Conservation (phyloP, 2,888 invertebrate species). For the Microchrysa polita region DNA sequence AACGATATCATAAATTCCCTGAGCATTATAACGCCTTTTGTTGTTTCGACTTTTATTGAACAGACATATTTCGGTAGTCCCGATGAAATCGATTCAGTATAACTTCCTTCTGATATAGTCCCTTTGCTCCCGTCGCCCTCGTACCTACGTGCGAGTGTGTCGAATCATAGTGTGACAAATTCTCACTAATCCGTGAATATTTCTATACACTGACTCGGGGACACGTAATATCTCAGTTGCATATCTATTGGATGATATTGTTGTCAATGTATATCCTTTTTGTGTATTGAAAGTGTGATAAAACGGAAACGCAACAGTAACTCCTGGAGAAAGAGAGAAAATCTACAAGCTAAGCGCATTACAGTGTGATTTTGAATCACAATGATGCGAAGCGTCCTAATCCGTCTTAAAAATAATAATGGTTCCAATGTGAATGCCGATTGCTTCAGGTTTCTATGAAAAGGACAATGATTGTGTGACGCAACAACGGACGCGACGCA, state of each 20-base stretch:
- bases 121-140: no score
- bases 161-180: slow-evolving; percentile 25
- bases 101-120: no score
- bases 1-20: neutral
- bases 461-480: no score
- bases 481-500: no score
- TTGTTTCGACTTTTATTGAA: neutral
- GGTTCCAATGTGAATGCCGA: no score
- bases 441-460: no score
- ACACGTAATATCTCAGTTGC: no score
- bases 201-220: neutral
- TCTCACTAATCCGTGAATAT: slow-evolving; percentile 33
- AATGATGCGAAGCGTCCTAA: slow-evolving; percentile 10
- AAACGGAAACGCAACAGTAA: slow-evolving; percentile 19
- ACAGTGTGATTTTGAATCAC: slow-evolving; percentile 17
- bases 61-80: neutral
- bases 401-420: slow-evolving; percentile 35
- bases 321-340: no score
- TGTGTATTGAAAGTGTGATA: slow-evolving; percentile 34
- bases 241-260: neutral
- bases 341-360: slow-evolving; percentile 44
- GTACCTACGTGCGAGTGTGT: no score
- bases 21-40: neutral
- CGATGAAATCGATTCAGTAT: no score
- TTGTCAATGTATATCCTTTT: slow-evolving; percentile 22